Evolutionary conservation across 2,888 invertebrate genomes (phyloP), one percentile per base, ranked within the genome.

Genomic region (Elaeidobius kamerunicus): DNA sequence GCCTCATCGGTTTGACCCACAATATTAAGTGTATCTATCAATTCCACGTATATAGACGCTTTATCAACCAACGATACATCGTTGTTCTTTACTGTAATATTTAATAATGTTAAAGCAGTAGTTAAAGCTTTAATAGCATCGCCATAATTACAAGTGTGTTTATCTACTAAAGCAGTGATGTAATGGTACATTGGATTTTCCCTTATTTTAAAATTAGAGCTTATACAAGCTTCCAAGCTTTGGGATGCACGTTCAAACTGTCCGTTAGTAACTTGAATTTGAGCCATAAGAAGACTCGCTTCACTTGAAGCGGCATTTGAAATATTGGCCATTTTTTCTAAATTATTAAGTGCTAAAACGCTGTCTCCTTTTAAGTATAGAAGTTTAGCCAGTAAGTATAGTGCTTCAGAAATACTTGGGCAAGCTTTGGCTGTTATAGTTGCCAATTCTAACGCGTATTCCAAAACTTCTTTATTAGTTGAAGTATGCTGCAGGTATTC

Each of bases 151-250:
- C 23, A 34, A 46, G 82, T 80, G 62, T 84, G 81, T 68, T 89
- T 92, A 59, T 89, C 82, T 41, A 96, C 85, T 18, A 90, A 78
- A 0, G 94, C 95, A 60, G 84, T 82, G 1, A 95, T 81, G 56
- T 94, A 80, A 73, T 95, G 91, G 68, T 92, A 98, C 69, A 93
- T 77, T 0, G 95, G 91, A 72, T 90, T 88, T 55, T 96, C 94
- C 59, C 95, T 77, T 0, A 97, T 86, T 73, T 90, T 86, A 68
- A 98, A 96, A 72, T 96, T 91, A 67, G 90, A 88, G 66, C 94
- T 94, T 11, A 97, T 75, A 50, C 91, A 93, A 59, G 52, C 82
- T 74, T 97, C 96, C 38, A 98, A 75, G 48, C 85, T 86, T 69
- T 93, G 91, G 9, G 87, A 81, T 0, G 96, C 96, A 66, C 86